Base-by-base conservation (phyloP, 1,140 invertebrate genomes). In the Lepidurus apus region DNA sequence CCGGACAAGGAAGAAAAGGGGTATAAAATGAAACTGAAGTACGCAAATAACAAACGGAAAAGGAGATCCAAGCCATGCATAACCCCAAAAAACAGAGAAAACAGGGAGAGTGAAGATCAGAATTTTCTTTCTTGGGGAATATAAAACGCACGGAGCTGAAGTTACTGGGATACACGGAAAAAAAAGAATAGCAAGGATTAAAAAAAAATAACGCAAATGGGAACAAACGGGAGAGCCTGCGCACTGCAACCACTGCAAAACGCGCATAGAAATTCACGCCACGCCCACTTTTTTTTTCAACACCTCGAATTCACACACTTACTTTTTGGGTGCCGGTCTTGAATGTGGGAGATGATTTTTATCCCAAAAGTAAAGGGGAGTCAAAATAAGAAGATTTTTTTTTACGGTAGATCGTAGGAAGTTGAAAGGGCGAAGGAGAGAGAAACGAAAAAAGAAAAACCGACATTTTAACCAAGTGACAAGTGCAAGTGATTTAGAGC, bases 241-340 rank as follows among this genome's bases (percentile, higher is more conserved):
- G 53, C 53, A 65, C 53, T 65, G 53, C 53, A 65, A 65, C 21
- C 53, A 65, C 53, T 65, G 53, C 53, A 65, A 65, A 65, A 65
- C 53, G 53, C 53, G 53, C 53, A 65, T 21, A 65, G 53, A 65
- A 65, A 65, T 6, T n/a, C 53, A 65, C 53, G 53, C 53, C 53
- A 65, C 53, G 53, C 53, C 53, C 53, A 65, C 7, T 65, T 65
- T n/a, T 13, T 21, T 21, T 34, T 34, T 34, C 4, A 34, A 34
- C 34, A 34, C 34, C 34, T 3, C 4, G 34, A 34, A 34, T 34
- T 34, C 34, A 34, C 47, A 21, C 21, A 65, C 53, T 65, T 65
- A 65, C 53, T 65, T 65, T 65, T 65, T 65, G 53, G 53, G 53
- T 9, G 53, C 53, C 21, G 53, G 53, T 65, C 53, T 65, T 65